phyloP scores from a whole-genome alignment of 2,888 invertebrate genomes.

The Portevinia maculata region DNA sequence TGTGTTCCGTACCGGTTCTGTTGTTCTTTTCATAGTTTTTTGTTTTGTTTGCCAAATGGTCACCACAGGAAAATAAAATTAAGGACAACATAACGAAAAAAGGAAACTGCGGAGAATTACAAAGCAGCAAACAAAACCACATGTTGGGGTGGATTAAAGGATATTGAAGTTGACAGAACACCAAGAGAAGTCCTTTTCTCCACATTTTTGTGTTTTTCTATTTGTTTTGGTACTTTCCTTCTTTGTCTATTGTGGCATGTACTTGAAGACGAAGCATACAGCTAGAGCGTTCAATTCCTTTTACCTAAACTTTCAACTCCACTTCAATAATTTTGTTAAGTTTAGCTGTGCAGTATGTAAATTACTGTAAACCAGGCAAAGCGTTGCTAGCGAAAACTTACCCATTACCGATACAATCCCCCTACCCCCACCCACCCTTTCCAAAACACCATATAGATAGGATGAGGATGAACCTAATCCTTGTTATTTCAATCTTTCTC shows the following conservation, averaged over 20 bases:
- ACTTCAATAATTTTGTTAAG: slow-evolving; percentile 42
- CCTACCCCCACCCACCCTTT: background rate
- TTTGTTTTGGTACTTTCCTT: background rate
- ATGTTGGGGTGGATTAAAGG: slow-evolving; percentile 61
- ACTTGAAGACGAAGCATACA: background rate
- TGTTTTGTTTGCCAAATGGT: slow-evolving; percentile 27
- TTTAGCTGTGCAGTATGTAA: slow-evolving; percentile 19
- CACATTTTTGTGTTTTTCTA: background rate
- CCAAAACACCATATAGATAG: too few species aligned
- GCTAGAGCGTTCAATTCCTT: background rate
- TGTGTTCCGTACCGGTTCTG: slow-evolving; percentile 13
- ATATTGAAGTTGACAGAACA: slow-evolving; percentile 55
- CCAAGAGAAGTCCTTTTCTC: background rate
- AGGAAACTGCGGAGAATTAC: background rate
- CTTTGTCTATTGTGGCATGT: background rate
- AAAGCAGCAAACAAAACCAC: slow-evolving; percentile 52
- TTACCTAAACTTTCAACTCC: slow-evolving; percentile 3
- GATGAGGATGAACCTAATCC: slow-evolving; percentile 23
- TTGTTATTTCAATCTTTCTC: slow-evolving; percentile 53
- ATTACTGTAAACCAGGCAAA: slow-evolving; percentile 14
- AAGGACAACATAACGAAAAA: slow-evolving; percentile 46
- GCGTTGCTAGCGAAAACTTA: background rate
- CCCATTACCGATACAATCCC: background rate
- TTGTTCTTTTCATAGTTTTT: slow-evolving; percentile 1
- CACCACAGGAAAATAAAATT: slow-evolving; percentile 69